phyloP scores from a whole-genome alignment of 2,797 vertebrate species.

The Poeciliopsis gracilis region DNA sequence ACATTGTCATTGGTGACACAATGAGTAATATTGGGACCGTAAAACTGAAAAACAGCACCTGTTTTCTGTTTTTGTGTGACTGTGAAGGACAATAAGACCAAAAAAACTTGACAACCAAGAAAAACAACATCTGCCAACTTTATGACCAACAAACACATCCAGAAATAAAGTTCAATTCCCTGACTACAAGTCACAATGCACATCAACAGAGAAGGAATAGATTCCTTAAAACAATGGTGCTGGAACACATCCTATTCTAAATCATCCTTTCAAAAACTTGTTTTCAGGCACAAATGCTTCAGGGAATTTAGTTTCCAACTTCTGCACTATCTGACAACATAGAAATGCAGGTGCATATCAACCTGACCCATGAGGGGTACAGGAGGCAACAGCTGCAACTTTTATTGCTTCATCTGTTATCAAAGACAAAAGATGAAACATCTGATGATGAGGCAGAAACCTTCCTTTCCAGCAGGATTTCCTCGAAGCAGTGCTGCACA shows the following conservation, averaged over 20 bases:
- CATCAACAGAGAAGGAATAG: background rate
- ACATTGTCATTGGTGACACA: conserved; percentile 51
- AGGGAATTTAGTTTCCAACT: background rate
- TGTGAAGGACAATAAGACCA: conserved; percentile 37
- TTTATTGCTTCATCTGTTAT: background rate
- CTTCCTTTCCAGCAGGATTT: background rate
- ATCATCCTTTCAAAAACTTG: background rate
- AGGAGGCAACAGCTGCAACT: background rate
- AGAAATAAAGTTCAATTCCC: conserved; percentile 19
- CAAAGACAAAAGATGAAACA: background rate
- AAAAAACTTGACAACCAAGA: conserved; percentile 34
- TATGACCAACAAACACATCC: conserved; percentile 37
- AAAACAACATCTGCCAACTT: conserved; percentile 44
- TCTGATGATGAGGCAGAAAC: background rate
- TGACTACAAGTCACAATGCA: conserved; percentile 1
- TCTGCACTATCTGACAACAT: background rate
- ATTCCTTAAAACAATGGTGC: conserved; percentile 4
- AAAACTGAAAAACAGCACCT: conserved; percentile 57
- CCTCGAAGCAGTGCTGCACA: background rate
- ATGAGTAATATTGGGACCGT: conserved; percentile 46
- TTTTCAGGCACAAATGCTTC: background rate
- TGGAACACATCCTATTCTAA: conserved; percentile 2
- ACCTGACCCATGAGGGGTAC: background rate
- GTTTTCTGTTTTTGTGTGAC: conserved; percentile 19
- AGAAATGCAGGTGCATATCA: background rate